Conservation (phyloP, 2,888 invertebrate species). For the Chrysolina americana region DNA sequence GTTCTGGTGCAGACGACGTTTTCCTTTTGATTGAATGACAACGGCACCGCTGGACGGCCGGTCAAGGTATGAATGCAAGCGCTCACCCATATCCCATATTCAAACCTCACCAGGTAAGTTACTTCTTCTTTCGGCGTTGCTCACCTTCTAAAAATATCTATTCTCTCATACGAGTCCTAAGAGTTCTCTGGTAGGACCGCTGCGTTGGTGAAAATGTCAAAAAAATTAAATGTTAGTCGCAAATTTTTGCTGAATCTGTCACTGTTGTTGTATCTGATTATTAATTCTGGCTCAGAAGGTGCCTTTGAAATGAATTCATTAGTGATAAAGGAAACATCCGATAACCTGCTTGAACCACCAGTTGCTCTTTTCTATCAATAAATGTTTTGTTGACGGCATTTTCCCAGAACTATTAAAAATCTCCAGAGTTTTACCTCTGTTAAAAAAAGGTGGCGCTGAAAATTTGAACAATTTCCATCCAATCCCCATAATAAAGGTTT, state of each 20-base stretch:
- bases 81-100: constrained; percentile 44
- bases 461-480: too few relatives aligned
- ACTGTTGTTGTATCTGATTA: too few relatives aligned
- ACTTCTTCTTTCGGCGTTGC: constrained; percentile 35
- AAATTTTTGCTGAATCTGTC: background rate
- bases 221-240: background rate
- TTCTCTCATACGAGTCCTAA: background rate
- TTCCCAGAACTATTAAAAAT: too few relatives aligned
- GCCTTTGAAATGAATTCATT: too few relatives aligned
- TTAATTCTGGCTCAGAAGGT: too few relatives aligned
- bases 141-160: constrained; percentile 31
- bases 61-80: constrained; percentile 43
- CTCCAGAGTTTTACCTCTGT: too few relatives aligned
- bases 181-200: background rate
- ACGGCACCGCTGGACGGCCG: constrained; percentile 34
- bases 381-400: too few relatives aligned
- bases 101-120: constrained; percentile 57
- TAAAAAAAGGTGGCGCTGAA: too few relatives aligned
- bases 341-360: too few relatives aligned
- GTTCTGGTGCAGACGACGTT: constrained; percentile 43
- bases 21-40: constrained; percentile 40
- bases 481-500: too few relatives aligned
- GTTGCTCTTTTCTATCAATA: too few relatives aligned
- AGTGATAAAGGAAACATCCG: too few relatives aligned
- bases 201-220: background rate